These are phyloP conservation scores for Pagrus major DNA, from an alignment of 2,113 vertebrate species.

Conservation along the genomic window DNA sequence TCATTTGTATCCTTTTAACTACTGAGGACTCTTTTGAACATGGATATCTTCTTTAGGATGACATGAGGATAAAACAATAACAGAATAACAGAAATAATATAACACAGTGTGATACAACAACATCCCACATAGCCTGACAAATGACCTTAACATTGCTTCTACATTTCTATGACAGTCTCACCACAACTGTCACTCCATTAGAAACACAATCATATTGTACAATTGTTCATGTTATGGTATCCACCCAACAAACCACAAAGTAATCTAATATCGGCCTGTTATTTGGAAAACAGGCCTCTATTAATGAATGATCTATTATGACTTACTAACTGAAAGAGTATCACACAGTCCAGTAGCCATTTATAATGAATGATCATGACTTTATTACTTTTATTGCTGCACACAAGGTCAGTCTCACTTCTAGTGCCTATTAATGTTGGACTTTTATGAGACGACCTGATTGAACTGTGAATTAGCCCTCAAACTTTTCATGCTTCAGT, in stretches of 20 bases:
- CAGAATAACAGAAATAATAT: no score
- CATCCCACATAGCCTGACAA: not conserved
- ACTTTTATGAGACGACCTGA: constrained; percentile 45
- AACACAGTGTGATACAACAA: not conserved
- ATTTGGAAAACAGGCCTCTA: not conserved
- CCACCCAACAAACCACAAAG: not conserved
- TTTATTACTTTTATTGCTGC: constrained; percentile 48
- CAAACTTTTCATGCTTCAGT: constrained; percentile 25
- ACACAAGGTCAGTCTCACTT: constrained; percentile 40
- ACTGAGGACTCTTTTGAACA: not conserved
- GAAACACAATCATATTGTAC: not conserved
- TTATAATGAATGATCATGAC: constrained; percentile 42
- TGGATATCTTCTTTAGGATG: not conserved
- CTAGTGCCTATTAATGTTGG: constrained; percentile 17
- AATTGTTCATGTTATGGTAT: not conserved
- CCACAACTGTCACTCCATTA: not conserved
- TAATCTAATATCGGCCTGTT: not conserved
- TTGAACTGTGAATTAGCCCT: constrained; percentile 46
- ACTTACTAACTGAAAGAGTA: not conserved
- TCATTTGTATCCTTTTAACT: not conserved
- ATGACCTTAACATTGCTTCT: not conserved
- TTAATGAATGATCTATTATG: not conserved
- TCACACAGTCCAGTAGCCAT: not conserved
- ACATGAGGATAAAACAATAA: no score
- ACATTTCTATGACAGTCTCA: not conserved